Conservation (phyloP, 1,140 invertebrate genomes). For the Steinernema feltiae region DNA sequence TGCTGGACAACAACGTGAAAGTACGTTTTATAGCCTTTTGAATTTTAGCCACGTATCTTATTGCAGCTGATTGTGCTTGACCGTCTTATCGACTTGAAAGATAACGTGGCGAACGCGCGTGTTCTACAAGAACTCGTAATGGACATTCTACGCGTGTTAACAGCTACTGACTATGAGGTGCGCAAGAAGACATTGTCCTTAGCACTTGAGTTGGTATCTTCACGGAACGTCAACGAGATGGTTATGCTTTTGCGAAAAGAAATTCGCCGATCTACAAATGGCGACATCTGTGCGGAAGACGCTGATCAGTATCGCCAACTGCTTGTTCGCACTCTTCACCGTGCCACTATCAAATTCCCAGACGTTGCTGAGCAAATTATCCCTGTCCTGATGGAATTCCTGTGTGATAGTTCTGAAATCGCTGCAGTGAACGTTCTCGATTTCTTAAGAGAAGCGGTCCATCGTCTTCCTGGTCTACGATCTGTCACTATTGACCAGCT, state of each 20-base stretch:
- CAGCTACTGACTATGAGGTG: slow-evolving; percentile 86
- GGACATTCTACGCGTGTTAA: slow-evolving; percentile 89
- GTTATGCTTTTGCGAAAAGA: slow-evolving; percentile 54
- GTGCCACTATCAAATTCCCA: slow-evolving; percentile 93
- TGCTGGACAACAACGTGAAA: slow-evolving; percentile 99
- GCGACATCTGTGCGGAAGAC: slow-evolving; percentile 77
- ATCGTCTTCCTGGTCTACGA: slow-evolving; percentile 77
- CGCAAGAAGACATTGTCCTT: slow-evolving; percentile 74
- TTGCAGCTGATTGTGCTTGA: slow-evolving; percentile 81
- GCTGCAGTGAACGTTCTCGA: slow-evolving; percentile 88
- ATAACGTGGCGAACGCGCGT: slow-evolving; percentile 73
- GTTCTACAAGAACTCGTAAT: slow-evolving; percentile 91
- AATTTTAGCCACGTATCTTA: not conserved
- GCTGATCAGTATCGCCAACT: slow-evolving; percentile 90
- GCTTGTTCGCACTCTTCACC: slow-evolving; percentile 85
- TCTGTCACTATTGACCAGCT: slow-evolving; percentile 69
- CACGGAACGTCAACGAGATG: slow-evolving; percentile 83
- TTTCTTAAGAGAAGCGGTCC: slow-evolving; percentile 87
- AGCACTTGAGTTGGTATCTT: slow-evolving; percentile 85
- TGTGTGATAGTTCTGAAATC: slow-evolving; percentile 86
- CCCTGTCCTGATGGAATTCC: slow-evolving; percentile 86
- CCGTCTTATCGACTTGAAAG: slow-evolving; percentile 79
- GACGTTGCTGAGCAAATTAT: slow-evolving; percentile 89
- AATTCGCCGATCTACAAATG: slow-evolving; percentile 22
- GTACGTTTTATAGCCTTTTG: slow-evolving; percentile 3